Evolutionary conservation across 2,888 invertebrate genomes (phyloP).

Genomic region (Coremacera marginata): DNA sequence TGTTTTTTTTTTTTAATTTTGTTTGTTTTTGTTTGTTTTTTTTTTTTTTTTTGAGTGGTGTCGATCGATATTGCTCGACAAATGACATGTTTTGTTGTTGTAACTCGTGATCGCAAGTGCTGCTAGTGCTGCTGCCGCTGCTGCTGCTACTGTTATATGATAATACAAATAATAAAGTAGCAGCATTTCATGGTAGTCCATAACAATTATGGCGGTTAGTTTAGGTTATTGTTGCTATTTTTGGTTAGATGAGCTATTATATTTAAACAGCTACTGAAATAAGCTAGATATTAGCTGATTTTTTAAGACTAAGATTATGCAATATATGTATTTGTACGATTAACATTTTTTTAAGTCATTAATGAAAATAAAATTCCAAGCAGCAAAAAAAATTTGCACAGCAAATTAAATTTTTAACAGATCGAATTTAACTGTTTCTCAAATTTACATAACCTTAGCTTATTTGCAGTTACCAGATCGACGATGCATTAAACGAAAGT

Average conservation of each 20-base stretch:
- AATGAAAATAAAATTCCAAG: no score
- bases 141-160: neutral
- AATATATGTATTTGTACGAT: no score
- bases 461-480: no score
- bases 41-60: neutral
- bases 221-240: constrained; percentile 12
- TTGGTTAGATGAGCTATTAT: neutral
- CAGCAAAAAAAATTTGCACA: no score
- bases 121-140: neutral
- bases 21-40: neutral
- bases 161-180: constrained; percentile 13
- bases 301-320: neutral
- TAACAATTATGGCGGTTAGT: constrained; percentile 17
- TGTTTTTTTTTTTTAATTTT: neutral
- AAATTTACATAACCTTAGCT: no score
- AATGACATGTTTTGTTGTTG: constrained; percentile 28
- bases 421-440: no score
- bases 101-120: neutral
- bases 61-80: constrained; percentile 37
- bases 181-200: constrained; percentile 8
- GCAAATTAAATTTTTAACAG: no score
- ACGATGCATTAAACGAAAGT: no score
- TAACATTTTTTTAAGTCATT: no score
- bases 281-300: neutral
- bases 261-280: neutral